phyloP scores from a whole-genome alignment of 2,888 invertebrate species.

The Ganaspis brasiliensis region DNA sequence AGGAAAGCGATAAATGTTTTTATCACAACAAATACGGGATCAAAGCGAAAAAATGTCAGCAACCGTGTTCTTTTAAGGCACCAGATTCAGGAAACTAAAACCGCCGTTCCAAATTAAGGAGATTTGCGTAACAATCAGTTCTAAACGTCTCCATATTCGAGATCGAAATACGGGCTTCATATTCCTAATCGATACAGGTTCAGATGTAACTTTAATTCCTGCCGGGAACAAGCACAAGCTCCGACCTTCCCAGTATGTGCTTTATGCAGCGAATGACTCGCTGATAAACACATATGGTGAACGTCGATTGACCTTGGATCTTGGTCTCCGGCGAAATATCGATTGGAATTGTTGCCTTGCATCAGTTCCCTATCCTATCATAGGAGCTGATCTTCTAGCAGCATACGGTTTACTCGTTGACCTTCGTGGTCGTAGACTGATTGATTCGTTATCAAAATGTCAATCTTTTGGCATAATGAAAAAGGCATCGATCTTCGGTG shows the following conservation, averaged over 20 bases:
- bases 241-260: neutral
- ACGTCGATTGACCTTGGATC: conserved; percentile 45
- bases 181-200: conserved; percentile 48
- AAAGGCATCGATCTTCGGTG: conserved; percentile 15
- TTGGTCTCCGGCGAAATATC: conserved; percentile 56
- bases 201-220: conserved; percentile 46
- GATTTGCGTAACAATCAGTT: neutral
- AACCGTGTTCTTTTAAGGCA: neutral
- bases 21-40: too few species aligned
- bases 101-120: too few species aligned
- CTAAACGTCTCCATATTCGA: conserved; percentile 49
- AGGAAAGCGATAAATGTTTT: too few species aligned
- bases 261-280: conserved; percentile 55
- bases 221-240: neutral
- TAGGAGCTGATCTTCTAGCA: conserved; percentile 55
- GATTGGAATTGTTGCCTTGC: conserved; percentile 56
- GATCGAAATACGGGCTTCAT: conserved; percentile 33
- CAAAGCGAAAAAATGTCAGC: too few species aligned
- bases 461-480: conserved; percentile 16
- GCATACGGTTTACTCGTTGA: conserved; percentile 39
- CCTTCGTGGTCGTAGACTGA: conserved; percentile 10
- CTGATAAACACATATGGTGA: conserved; percentile 57
- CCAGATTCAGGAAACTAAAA: too few species aligned
- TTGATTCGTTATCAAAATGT: conserved; percentile 30
- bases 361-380: conserved; percentile 52